phyloP scores from a whole-genome alignment of 2,113 vertebrate species.

The Corydoras sp. region DNA sequence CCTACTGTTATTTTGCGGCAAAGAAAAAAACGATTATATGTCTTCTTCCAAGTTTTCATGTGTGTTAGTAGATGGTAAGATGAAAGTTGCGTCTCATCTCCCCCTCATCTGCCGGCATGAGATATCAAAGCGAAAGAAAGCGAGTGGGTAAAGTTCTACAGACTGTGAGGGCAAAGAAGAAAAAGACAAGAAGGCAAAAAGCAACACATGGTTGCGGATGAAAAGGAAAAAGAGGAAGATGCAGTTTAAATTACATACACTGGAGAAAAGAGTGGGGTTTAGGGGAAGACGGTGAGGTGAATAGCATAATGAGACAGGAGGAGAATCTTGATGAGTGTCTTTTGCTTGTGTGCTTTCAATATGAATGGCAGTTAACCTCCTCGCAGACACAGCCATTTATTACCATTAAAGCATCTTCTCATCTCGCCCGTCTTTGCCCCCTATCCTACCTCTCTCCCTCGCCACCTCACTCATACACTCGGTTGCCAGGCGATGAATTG shows the following conservation, averaged over 20 bases:
- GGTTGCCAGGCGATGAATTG: conserved; percentile 38
- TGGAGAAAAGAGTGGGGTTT: conserved; percentile 8
- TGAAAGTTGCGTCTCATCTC: conserved; percentile 8
- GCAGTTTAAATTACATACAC: conserved; percentile 12
- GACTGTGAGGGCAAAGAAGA: conserved; percentile 2
- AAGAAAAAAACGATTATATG: not conserved
- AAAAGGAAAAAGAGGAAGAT: not conserved
- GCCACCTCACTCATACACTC: conserved; percentile 4
- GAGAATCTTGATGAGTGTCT: conserved; percentile 21
- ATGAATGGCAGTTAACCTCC: conserved; percentile 37
- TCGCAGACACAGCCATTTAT: conserved; percentile 33
- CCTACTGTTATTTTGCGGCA: conserved; percentile 7
- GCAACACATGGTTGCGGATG: not conserved
- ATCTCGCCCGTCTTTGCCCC: conserved; percentile 1
- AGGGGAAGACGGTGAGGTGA: conserved; percentile 25
- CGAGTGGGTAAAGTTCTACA: conserved; percentile 6
- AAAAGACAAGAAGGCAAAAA: not conserved
- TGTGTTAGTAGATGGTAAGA: conserved; percentile 9
- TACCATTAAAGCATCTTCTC: conserved; percentile 25
- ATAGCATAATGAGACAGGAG: conserved; percentile 25
- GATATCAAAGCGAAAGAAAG: not conserved
- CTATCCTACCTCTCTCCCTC: not conserved
- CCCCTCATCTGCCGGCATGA: not conserved
- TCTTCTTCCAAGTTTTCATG: not conserved
- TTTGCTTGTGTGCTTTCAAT: conserved; percentile 24